Conservation (phyloP, 1,140 invertebrate species). For the Halyomorpha halys region DNA sequence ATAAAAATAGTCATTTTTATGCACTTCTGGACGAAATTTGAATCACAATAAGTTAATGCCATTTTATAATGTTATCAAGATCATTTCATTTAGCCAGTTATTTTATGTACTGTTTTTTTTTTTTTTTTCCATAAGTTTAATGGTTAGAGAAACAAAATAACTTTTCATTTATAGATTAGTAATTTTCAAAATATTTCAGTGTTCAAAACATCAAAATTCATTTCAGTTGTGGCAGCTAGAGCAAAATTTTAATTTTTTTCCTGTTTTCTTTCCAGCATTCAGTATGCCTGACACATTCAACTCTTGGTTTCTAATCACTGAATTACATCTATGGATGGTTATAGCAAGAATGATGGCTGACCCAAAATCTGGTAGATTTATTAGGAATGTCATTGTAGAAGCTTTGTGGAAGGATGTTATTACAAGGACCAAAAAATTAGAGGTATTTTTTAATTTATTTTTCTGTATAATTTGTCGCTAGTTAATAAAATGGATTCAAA, state of each 20-base stretch:
- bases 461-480: too few species aligned
- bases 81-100: too few species aligned
- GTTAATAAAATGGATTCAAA: background rate
- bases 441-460: slow-evolving; percentile 42
- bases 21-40: too few species aligned
- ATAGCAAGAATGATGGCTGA: slow-evolving; percentile 62
- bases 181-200: too few species aligned
- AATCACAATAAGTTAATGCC: too few species aligned
- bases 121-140: too few species aligned
- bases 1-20: too few species aligned
- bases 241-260: background rate
- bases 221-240: background rate
- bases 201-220: too few species aligned
- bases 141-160: too few species aligned
- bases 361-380: slow-evolving; percentile 52
- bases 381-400: slow-evolving; percentile 63
- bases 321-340: slow-evolving; percentile 77
- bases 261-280: slow-evolving; percentile 45
- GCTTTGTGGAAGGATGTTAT: slow-evolving; percentile 73
- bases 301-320: slow-evolving; percentile 73
- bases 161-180: too few species aligned
- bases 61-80: too few species aligned
- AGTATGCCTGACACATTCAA: slow-evolving; percentile 65
- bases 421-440: slow-evolving; percentile 55
- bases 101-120: too few species aligned